Conservation (phyloP, 2,888 invertebrate genomes). For the Lepidonotus clava region DNA sequence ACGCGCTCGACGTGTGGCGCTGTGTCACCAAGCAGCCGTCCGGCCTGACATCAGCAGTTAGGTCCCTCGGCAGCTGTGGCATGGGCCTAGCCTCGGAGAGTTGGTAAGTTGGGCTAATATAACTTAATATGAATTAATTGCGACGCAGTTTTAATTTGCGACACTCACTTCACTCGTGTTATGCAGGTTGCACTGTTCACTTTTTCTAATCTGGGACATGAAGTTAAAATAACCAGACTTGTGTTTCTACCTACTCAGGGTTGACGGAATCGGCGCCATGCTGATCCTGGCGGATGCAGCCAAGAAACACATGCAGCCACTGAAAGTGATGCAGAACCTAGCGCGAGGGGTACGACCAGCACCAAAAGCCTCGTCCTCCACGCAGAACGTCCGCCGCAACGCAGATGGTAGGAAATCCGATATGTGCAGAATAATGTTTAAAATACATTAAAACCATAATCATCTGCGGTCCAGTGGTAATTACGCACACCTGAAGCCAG, state of each 20-base stretch:
- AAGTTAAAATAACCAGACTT: too few relatives aligned
- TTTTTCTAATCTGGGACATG: too few relatives aligned
- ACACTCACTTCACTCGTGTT: too few relatives aligned
- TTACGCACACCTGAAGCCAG: too few relatives aligned
- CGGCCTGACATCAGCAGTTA: conserved; percentile 73
- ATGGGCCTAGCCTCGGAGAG: conserved; percentile 76
- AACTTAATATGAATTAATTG: too few relatives aligned
- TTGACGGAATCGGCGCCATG: conserved; percentile 77
- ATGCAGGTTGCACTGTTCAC: too few relatives aligned
- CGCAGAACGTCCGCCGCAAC: background rate
- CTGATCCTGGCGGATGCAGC: conserved; percentile 77
- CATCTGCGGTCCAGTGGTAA: too few relatives aligned
- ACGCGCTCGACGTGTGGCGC: conserved; percentile 80
- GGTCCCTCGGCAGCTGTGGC: conserved; percentile 75
- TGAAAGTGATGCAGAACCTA: conserved; percentile 74
- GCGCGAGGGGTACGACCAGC: conserved; percentile 64
- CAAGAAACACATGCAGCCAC: conserved; percentile 72
- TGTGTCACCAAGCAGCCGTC: conserved; percentile 74
- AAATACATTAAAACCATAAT: too few relatives aligned
- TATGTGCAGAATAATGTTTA: too few relatives aligned
- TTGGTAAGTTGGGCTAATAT: too few relatives aligned
- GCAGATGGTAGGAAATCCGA: background rate
- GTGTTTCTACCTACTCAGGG: conserved; percentile 68
- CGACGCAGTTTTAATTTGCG: too few relatives aligned
- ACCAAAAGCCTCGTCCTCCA: background rate